Conservation (phyloP, 2,888 invertebrate genomes). For the Ariolimax columbianus region DNA sequence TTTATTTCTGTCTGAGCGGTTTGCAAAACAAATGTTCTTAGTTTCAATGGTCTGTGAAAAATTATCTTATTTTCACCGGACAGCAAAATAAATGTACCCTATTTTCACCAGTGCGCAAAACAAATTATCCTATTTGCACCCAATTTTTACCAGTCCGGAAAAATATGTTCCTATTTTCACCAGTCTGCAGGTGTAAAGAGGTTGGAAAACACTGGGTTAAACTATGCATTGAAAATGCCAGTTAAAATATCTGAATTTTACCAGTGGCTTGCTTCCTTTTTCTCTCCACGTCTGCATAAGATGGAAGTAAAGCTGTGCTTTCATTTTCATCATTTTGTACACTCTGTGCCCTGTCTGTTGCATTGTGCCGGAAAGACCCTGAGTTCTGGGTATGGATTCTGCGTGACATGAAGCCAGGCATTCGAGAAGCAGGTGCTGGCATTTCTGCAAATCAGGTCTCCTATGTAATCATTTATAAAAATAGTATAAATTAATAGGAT, state of each 20-base stretch:
- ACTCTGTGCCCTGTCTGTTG: background rate
- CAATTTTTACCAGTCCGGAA: too few relatives aligned
- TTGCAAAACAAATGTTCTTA: too few relatives aligned
- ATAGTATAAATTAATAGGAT: too few relatives aligned
- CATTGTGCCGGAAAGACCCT: background rate
- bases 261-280: conserved; percentile 10
- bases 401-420: conserved; percentile 3
- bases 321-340: conserved; percentile 15
- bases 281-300: conserved; percentile 38
- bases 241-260: background rate
- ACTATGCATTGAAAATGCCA: background rate
- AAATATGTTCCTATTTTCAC: too few relatives aligned
- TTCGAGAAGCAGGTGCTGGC: background rate
- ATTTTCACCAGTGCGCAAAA: too few relatives aligned
- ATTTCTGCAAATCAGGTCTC: background rate
- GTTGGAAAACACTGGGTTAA: too few relatives aligned
- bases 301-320: conserved; percentile 7
- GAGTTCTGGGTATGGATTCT: background rate
- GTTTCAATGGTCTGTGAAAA: too few relatives aligned
- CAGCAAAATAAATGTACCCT: too few relatives aligned
- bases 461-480: background rate
- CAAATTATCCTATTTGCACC: too few relatives aligned
- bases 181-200: too few relatives aligned
- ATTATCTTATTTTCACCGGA: too few relatives aligned
- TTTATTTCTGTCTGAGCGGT: too few relatives aligned